Evolutionary conservation across 2,888 invertebrate genomes (phyloP).

Genomic region (Eupithecia pulchellata): DNA sequence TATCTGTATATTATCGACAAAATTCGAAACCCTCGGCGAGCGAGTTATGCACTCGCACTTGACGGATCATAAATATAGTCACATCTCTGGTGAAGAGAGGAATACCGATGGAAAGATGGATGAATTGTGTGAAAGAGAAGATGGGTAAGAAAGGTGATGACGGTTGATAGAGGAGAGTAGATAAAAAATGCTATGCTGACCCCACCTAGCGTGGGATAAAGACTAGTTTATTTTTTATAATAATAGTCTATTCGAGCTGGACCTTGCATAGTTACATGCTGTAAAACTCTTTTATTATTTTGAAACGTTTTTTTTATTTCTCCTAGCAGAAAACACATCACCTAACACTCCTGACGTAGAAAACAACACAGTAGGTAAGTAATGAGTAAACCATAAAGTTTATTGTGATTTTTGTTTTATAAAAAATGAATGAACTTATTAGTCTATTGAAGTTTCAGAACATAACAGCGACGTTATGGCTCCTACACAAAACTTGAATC

Average conservation of each 20-base stretch:
- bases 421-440: not conserved
- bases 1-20: too few species aligned
- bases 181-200: too few species aligned
- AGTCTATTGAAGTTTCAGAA: conserved; percentile 24
- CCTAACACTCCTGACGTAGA: not conserved
- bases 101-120: too few species aligned
- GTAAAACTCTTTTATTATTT: not conserved
- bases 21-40: too few species aligned
- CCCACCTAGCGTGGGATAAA: too few species aligned
- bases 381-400: not conserved
- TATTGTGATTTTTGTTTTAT: not conserved
- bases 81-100: too few species aligned
- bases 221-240: not conserved
- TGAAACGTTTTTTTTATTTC: not conserved
- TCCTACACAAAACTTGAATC: conserved; percentile 7
- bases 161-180: too few species aligned
- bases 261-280: not conserved
- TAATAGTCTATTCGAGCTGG: not conserved
- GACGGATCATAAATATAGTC: too few species aligned
- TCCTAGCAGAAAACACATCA: conserved; percentile 17
- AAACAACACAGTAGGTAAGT: conserved; percentile 22
- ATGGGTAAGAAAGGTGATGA: too few species aligned
- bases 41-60: too few species aligned
- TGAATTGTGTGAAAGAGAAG: too few species aligned
- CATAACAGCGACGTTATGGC: conserved; percentile 14